Conservation (phyloP, 2,797 vertebrate species). For the Chromis chromis region DNA sequence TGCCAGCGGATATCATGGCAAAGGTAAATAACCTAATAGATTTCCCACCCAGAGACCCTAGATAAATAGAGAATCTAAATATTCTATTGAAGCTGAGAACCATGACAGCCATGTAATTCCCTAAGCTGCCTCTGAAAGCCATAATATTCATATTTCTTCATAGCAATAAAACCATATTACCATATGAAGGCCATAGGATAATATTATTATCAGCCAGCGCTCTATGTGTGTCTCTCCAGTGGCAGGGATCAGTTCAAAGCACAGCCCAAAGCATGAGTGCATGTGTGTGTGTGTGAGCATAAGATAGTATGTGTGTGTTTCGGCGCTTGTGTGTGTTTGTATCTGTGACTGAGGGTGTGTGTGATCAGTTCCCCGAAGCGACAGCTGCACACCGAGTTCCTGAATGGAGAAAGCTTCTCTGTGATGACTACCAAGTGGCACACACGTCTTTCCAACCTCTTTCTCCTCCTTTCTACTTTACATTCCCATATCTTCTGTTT, state of each 20-base stretch:
- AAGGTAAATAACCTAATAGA: conserved; percentile 73
- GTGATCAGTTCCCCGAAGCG: conserved; percentile 76
- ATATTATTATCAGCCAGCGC: conserved; percentile 69
- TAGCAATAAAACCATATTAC: conserved; percentile 73
- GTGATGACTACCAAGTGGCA: conserved; percentile 75
- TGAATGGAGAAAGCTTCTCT: conserved; percentile 73
- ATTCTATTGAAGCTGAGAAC: conserved; percentile 66
- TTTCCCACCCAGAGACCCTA: conserved; percentile 46
- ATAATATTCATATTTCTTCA: conserved; percentile 70
- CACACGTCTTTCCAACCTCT: conserved; percentile 30
- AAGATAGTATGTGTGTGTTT: conserved; percentile 19
- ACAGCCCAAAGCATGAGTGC: conserved; percentile 61
- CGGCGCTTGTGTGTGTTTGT: conserved; percentile 23
- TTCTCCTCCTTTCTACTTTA: conserved; percentile 10
- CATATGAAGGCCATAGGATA: conserved; percentile 78
- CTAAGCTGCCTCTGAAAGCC: conserved; percentile 74
- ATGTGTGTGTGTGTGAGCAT: conserved; percentile 41
- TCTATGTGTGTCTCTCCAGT: conserved; percentile 61
- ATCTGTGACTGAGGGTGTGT: conserved; percentile 34
- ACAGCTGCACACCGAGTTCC: conserved; percentile 78
- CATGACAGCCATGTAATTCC: conserved; percentile 78
- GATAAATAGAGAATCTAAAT: conserved; percentile 66
- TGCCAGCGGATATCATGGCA: conserved; percentile 26
- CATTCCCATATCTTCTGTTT: too few species aligned
- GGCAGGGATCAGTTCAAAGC: conserved; percentile 74